Percentiles rank a stretch among this genome's conserved stretches.
These are phyloP conservation scores for Tupiocoris notatus DNA, from an alignment of 2,888 invertebrate species.

Conservation along the genomic window DNA sequence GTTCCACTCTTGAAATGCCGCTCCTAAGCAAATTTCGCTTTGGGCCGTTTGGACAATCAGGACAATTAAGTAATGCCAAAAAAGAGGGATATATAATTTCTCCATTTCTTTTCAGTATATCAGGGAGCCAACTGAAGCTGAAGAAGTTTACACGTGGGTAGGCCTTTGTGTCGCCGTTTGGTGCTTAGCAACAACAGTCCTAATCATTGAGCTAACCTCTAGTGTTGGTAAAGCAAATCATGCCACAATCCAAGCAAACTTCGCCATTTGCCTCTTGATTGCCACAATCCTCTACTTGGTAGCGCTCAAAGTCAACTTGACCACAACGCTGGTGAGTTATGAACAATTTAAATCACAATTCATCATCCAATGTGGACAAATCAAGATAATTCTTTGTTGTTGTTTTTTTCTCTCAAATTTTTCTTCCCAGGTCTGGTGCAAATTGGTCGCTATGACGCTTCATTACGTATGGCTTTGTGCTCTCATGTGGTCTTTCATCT, in stretches of 20 bases:
- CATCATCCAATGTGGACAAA: no score
- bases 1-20: no score
- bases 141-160: constrained; percentile 85
- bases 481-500: constrained; percentile 89
- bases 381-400: no score
- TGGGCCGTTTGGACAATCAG: no score
- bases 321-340: constrained; percentile 72
- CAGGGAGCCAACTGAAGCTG: constrained; percentile 80
- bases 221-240: constrained; percentile 74
- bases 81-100: not conserved
- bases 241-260: constrained; percentile 89
- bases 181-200: constrained; percentile 72
- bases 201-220: constrained; percentile 72
- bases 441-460: constrained; percentile 82
- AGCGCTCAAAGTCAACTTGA: constrained; percentile 63
- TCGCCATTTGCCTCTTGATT: constrained; percentile 85
- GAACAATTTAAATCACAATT: no score
- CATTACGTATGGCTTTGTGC: constrained; percentile 92
- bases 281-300: constrained; percentile 82
- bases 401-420: no score
- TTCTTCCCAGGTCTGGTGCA: constrained; percentile 68
- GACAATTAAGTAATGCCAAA: no score
- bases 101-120: constrained; percentile 62
- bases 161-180: constrained; percentile 83
- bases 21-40: no score